These are phyloP conservation scores for Myotis myotis DNA, from an alignment of 2,797 vertebrate genomes.

Conservation along the genomic window DNA sequence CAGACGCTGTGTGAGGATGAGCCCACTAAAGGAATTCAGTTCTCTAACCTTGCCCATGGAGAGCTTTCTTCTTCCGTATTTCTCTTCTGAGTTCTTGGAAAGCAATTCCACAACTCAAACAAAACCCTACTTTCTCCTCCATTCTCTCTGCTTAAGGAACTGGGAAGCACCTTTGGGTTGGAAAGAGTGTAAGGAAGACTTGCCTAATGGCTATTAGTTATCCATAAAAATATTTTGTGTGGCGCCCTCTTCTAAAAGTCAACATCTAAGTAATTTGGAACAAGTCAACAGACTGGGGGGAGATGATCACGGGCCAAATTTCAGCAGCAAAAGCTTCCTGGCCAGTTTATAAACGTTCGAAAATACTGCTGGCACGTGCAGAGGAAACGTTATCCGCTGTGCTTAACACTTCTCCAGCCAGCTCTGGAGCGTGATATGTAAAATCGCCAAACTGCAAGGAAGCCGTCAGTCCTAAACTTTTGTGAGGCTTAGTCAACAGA, in stretches of 20 bases:
- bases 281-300: background rate
- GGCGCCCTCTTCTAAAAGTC: background rate
- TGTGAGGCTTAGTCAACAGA: slow-evolving; percentile 56
- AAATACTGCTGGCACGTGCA: background rate
- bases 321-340: slow-evolving; percentile 63
- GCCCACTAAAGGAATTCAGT: background rate
- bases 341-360: slow-evolving; percentile 61
- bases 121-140: background rate
- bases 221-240: background rate
- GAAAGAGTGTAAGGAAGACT: background rate
- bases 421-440: slow-evolving; percentile 67
- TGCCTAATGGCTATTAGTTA: background rate
- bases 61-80: background rate
- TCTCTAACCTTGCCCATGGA: background rate
- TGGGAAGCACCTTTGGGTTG: background rate
- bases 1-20: rapidly evolving
- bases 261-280: slow-evolving; percentile 36
- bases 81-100: background rate
- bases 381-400: slow-evolving; percentile 11
- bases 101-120: background rate
- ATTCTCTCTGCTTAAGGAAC: background rate
- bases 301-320: background rate
- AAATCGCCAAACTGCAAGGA: slow-evolving; percentile 62
- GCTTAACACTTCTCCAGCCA: slow-evolving; percentile 36
- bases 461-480: slow-evolving; percentile 44